Conservation (phyloP, 2,113 vertebrate genomes). For the Hoplias malabaricus region DNA sequence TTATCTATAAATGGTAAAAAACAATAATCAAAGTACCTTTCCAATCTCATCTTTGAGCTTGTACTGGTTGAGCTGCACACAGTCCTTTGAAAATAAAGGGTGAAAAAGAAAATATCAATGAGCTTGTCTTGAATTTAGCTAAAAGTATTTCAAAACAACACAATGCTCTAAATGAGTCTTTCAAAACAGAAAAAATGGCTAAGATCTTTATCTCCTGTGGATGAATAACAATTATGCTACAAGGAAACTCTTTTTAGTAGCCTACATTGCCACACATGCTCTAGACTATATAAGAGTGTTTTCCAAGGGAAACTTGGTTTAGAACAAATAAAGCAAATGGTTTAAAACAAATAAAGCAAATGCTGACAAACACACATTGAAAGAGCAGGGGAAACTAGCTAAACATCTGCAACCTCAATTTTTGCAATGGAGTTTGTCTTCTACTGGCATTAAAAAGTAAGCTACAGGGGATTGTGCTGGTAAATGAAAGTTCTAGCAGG, state of each 20-base stretch:
- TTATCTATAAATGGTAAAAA: conserved; percentile 36
- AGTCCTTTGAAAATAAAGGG: conserved; percentile 76
- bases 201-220: not conserved
- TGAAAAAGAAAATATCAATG: not conserved
- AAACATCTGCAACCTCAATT: not conserved
- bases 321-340: no score
- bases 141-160: not conserved
- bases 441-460: conserved; percentile 13
- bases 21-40: conserved; percentile 79
- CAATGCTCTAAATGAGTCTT: not conserved
- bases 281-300: not conserved
- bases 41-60: conserved; percentile 97
- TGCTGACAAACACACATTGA: not conserved
- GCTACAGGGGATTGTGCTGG: not conserved
- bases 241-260: not conserved
- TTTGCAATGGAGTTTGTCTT: not conserved
- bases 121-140: not conserved
- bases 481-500: conserved; percentile 7
- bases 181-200: not conserved
- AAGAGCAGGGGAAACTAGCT: not conserved
- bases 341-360: conserved; percentile 14
- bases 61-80: conserved; percentile 97
- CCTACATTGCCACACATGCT: not conserved
- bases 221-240: not conserved
- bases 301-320: not conserved